These are phyloP conservation scores for Acanthosepion pharaonis DNA, from an alignment of 2,888 invertebrate species.

Conservation along the genomic window DNA sequence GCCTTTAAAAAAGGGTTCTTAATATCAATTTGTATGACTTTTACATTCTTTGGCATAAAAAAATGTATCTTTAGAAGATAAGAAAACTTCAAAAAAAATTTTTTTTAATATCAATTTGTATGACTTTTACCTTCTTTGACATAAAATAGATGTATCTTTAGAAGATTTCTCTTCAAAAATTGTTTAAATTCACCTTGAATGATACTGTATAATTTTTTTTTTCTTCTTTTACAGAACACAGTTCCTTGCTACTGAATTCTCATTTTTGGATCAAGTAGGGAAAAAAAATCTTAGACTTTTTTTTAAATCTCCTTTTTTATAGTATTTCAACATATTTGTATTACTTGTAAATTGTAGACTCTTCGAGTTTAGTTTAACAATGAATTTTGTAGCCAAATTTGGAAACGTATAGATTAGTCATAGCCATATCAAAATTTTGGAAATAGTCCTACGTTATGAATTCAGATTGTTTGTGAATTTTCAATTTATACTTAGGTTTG, in stretches of 20 bases:
- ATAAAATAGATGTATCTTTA: no score
- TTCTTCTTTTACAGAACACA: background rate
- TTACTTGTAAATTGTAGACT: slow-evolving; percentile 5
- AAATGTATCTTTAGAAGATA: no score
- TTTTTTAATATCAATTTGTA: no score
- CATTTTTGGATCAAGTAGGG: background rate
- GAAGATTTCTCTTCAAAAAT: background rate
- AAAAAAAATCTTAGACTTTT: background rate
- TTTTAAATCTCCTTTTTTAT: background rate
- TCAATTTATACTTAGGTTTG: slow-evolving; percentile 10
- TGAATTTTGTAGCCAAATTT: background rate
- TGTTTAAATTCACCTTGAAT: background rate
- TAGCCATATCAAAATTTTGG: background rate
- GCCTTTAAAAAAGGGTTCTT: no score
- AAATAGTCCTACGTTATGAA: background rate
- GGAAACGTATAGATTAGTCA: background rate
- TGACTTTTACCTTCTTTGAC: no score
- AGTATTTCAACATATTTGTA: slow-evolving; percentile 6
- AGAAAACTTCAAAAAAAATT: no score
- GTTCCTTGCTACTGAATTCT: background rate
- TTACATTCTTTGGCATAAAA: no score
- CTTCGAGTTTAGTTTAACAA: background rate
- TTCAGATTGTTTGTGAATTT: background rate
- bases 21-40: no score
- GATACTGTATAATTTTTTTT: no score